phyloP scores from a whole-genome alignment of 2,113 vertebrate species.

The Stercorarius parasiticus region DNA sequence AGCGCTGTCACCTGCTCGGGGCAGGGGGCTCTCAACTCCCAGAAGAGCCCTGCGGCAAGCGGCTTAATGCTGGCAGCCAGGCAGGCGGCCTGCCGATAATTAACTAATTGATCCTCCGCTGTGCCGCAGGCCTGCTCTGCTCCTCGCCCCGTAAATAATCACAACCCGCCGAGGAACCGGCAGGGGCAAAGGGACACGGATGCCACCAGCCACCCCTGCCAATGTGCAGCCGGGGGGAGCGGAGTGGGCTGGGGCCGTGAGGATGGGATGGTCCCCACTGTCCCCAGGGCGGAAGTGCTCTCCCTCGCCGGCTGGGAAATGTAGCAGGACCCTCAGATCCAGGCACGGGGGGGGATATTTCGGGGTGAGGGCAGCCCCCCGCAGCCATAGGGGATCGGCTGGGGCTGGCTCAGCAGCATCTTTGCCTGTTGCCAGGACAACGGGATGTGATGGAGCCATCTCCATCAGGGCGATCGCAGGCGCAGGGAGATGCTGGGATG shows the following conservation, averaged over 20 bases:
- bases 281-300: background rate
- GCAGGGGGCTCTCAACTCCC: background rate
- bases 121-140: background rate
- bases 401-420: background rate
- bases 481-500: accelerated
- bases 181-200: background rate
- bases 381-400: background rate
- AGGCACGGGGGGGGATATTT: accelerated
- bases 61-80: background rate
- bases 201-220: accelerated
- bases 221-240: accelerated
- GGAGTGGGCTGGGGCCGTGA: accelerated
- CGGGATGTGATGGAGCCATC: background rate
- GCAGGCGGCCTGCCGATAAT: background rate
- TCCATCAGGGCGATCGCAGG: background rate
- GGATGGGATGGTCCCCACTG: accelerated
- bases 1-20: background rate
- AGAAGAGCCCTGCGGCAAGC: background rate
- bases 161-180: accelerated
- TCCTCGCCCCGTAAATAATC: background rate
- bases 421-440: slow-evolving; percentile 48
- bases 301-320: background rate
- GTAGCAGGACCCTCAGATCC: accelerated
- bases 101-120: background rate
- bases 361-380: background rate